Percentiles rank a stretch among this genome's conserved stretches.
Evolutionary conservation across 2,888 invertebrate genomes (phyloP).

Genomic region (Latrodectus hesperus): DNA sequence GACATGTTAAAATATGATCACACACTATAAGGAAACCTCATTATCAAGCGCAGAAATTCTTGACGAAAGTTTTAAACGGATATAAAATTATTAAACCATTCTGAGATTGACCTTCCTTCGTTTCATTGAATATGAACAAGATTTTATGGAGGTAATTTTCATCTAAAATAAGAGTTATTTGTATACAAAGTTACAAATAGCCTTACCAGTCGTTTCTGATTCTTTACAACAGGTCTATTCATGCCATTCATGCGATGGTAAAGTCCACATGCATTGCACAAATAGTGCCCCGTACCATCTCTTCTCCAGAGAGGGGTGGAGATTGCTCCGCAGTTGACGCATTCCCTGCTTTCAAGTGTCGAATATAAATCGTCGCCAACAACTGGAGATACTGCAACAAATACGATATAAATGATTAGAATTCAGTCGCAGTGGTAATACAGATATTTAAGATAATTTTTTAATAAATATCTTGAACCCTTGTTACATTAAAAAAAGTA

Average conservation of each 20-base stretch:
- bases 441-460: too few species aligned
- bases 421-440: too few species aligned
- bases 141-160: too few species aligned
- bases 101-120: background rate
- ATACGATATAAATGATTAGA: too few species aligned
- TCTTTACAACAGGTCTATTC: slow-evolving; percentile 93
- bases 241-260: slow-evolving; percentile 98
- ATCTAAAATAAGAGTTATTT: too few species aligned
- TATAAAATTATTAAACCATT: background rate
- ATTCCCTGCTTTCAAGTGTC: slow-evolving; percentile 80
- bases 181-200: background rate
- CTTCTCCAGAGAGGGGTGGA: slow-evolving; percentile 97
- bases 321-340: slow-evolving; percentile 84
- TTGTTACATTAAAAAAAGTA: too few species aligned
- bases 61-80: background rate
- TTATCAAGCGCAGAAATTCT: background rate
- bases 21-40: too few species aligned
- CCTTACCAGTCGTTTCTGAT: slow-evolving; percentile 91
- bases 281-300: slow-evolving; percentile 98
- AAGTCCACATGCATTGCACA: slow-evolving; percentile 99
- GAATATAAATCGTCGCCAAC: slow-evolving; percentile 31
- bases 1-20: too few species aligned
- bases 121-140: background rate
- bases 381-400: slow-evolving; percentile 11
- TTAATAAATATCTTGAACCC: too few species aligned